Percentiles rank a stretch among this genome's conserved stretches.
Evolutionary conservation across 2,797 vertebrate genomes (phyloP).

Genomic region (Taenioides sp.): DNA sequence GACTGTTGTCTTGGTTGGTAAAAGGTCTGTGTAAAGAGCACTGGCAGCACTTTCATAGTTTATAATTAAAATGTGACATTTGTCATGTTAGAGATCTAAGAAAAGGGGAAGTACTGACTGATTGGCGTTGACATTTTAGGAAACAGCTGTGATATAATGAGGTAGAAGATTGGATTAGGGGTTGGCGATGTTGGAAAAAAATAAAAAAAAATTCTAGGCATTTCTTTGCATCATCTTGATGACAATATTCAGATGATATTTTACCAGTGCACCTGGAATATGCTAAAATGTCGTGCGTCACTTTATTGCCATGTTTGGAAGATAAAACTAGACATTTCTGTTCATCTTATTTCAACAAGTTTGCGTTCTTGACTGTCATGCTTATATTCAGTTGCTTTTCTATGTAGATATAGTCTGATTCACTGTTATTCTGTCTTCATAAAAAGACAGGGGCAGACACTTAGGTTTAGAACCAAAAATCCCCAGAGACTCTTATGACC

Average conservation of each 20-base stretch:
- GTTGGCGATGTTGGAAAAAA: too few relatives aligned
- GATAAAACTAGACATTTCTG: too few relatives aligned
- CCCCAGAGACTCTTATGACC: not conserved
- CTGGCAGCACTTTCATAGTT: conserved; percentile 18
- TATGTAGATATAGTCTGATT: not conserved
- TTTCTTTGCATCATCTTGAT: too few relatives aligned
- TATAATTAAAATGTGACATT: too few relatives aligned
- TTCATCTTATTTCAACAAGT: not conserved
- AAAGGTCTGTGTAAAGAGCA: conserved; percentile 36
- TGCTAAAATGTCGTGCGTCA: too few relatives aligned
- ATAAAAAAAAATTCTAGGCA: not conserved
- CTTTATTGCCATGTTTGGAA: too few relatives aligned
- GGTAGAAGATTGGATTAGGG: not conserved
- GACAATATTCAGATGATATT: too few relatives aligned
- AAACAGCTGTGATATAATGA: not conserved
- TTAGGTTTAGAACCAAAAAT: not conserved
- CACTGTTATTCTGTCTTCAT: not conserved
- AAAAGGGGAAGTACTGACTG: not conserved
- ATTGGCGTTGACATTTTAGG: conserved; percentile 11
- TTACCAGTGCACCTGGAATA: too few relatives aligned
- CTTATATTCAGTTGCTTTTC: not conserved
- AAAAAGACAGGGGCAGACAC: not conserved
- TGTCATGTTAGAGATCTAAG: too few relatives aligned
- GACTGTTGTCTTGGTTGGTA: conserved; percentile 10
- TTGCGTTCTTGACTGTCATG: not conserved